Conservation (phyloP, 1,140 invertebrate genomes). For the Mesaphorura yosii region DNA sequence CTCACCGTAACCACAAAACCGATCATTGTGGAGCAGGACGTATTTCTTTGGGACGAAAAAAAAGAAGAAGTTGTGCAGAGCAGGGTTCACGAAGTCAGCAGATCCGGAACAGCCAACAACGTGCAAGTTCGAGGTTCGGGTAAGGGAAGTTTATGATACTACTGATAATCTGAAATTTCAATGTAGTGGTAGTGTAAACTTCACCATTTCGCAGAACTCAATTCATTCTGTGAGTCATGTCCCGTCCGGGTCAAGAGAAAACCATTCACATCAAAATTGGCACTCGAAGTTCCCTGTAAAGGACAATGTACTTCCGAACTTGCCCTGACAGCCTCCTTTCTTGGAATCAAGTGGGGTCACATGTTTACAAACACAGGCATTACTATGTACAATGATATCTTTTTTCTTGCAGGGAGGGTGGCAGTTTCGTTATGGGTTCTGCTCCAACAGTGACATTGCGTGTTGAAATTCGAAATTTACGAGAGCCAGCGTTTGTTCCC, state of each 20-base stretch:
- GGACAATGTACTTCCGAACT: background rate
- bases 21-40: no score
- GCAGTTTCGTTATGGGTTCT: background rate
- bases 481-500: background rate
- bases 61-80: no score
- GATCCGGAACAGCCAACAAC: background rate
- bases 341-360: background rate
- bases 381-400: background rate
- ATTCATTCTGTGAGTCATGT: constrained; percentile 1
- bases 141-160: background rate
- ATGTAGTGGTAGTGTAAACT: background rate
- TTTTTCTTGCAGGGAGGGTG: background rate
- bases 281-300: background rate
- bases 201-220: background rate
- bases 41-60: no score
- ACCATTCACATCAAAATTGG: background rate
- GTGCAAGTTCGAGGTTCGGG: background rate
- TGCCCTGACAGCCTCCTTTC: background rate
- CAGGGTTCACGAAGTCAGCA: background rate
- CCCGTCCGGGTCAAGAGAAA: background rate
- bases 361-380: background rate
- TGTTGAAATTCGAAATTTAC: background rate
- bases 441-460: background rate
- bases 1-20: no score
- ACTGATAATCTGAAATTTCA: background rate